A percentile compares a stretch with the other conserved stretches of the same genome.
Evolutionary conservation across 1,140 invertebrate species (phyloP).

Genomic region (Macrobrachium nipponense): DNA sequence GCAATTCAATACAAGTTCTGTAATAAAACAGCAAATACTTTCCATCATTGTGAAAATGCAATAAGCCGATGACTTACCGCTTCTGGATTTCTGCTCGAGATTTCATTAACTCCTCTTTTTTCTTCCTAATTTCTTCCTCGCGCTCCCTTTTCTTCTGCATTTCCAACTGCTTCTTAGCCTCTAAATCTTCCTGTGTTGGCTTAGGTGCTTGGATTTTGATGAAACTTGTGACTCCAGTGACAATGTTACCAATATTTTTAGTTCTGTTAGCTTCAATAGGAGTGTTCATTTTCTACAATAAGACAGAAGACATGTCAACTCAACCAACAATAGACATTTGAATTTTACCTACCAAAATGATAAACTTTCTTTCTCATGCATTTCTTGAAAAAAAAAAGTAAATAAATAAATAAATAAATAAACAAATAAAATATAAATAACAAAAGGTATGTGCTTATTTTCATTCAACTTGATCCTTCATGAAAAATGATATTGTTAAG

Average conservation of each 20-base stretch:
- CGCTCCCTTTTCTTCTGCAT: constrained; percentile 49
- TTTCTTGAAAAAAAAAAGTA: neutral
- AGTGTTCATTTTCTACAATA: constrained; percentile 8
- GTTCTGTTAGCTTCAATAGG: constrained; percentile 8
- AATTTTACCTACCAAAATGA: too few species aligned
- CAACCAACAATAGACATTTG: neutral
- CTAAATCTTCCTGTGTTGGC: constrained; percentile 52
- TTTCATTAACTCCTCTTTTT: constrained; percentile 55
- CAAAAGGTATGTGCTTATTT: too few species aligned
- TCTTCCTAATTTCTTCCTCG: constrained; percentile 52
- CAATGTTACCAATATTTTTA: constrained; percentile 27
- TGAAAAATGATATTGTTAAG: too few species aligned
- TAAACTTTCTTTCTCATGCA: too few species aligned
- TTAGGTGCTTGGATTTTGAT: constrained; percentile 24
- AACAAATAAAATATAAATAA: too few species aligned
- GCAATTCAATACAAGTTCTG: too few species aligned
- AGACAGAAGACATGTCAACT: neutral
- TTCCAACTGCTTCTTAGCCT: constrained; percentile 45
- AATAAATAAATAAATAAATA: too few species aligned
- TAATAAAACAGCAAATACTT: neutral
- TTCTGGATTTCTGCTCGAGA: constrained; percentile 42
- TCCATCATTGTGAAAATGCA: neutral
- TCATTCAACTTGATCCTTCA: neutral
- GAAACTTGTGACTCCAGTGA: constrained; percentile 41
- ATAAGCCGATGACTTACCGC: constrained; percentile 19